Conservation (phyloP, 2,113 vertebrate species). For the Empidonax alnorum region DNA sequence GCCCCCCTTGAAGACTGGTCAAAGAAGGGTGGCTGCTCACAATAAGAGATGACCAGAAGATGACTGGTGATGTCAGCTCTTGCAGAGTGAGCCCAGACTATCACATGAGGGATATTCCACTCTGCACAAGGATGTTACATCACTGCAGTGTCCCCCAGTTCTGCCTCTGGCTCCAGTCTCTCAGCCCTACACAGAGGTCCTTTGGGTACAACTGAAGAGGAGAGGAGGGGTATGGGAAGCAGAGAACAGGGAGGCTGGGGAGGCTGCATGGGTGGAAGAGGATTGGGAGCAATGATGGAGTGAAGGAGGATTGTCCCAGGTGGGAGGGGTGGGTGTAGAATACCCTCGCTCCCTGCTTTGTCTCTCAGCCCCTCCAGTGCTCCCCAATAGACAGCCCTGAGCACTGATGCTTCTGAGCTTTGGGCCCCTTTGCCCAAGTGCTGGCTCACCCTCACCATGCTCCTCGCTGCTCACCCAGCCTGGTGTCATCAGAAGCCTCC, state of each 20-base stretch:
- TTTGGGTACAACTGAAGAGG: neutral
- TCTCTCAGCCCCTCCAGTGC: neutral
- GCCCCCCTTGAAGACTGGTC: neutral
- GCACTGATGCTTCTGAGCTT: fast-evolving
- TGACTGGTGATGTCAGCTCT: neutral
- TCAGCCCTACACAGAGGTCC: neutral
- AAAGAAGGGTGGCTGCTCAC: neutral
- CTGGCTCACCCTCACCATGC: neutral
- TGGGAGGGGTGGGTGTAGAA: neutral
- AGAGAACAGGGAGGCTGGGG: neutral
- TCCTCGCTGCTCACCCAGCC: fast-evolving
- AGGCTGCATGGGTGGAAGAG: neutral
- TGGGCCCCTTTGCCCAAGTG: neutral
- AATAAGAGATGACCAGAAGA: neutral
- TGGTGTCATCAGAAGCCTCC: neutral
- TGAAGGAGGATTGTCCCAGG: neutral
- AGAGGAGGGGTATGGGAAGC: neutral
- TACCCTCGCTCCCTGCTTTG: neutral
- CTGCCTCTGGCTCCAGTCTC: neutral
- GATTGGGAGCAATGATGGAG: neutral
- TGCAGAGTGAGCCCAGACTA: neutral
- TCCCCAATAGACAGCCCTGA: fast-evolving
- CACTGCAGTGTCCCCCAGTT: neutral
- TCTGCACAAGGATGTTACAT: neutral
- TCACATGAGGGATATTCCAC: neutral